phyloP scores from a whole-genome alignment of 2,797 vertebrate species.

The Chrysocyon brachyurus region DNA sequence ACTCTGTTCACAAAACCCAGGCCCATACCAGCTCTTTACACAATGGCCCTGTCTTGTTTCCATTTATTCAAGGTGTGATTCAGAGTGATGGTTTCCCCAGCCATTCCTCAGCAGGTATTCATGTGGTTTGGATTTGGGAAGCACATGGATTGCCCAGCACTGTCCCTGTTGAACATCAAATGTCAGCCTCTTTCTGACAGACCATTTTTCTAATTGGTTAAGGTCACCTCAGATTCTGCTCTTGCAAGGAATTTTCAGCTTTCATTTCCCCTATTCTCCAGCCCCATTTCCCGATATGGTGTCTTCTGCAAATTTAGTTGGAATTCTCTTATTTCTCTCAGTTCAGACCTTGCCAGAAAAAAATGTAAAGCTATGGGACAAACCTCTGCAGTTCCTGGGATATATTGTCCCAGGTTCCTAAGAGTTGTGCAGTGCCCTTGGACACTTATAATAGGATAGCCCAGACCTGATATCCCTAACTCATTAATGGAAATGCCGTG shows the following conservation, averaged over 20 bases:
- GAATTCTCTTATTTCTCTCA: constrained; percentile 58
- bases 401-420: constrained; percentile 52
- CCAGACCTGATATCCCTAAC: constrained; percentile 39
- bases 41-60: constrained; percentile 75
- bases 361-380: constrained; percentile 47
- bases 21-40: constrained; percentile 63
- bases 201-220: constrained; percentile 82
- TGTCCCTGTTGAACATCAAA: constrained; percentile 82
- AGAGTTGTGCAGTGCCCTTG: constrained; percentile 13
- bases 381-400: constrained; percentile 15
- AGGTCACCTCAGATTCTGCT: constrained; percentile 77
- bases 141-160: constrained; percentile 63
- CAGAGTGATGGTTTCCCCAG: constrained; percentile 80
- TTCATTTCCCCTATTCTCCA: constrained; percentile 62
- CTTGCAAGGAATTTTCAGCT: constrained; percentile 73
- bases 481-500: constrained; percentile 77
- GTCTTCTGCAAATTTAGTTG: constrained; percentile 52
- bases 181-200: constrained; percentile 80
- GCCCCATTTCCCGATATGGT: not conserved
- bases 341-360: constrained; percentile 5
- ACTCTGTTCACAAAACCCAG: constrained; percentile 70
- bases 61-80: constrained; percentile 81
- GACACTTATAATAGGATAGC: constrained; percentile 49
- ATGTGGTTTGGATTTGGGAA: constrained; percentile 83
- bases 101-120: constrained; percentile 80